Evolutionary conservation across 2,113 vertebrate genomes (phyloP).

Genomic region (Oncorhynchus gorbuscha): DNA sequence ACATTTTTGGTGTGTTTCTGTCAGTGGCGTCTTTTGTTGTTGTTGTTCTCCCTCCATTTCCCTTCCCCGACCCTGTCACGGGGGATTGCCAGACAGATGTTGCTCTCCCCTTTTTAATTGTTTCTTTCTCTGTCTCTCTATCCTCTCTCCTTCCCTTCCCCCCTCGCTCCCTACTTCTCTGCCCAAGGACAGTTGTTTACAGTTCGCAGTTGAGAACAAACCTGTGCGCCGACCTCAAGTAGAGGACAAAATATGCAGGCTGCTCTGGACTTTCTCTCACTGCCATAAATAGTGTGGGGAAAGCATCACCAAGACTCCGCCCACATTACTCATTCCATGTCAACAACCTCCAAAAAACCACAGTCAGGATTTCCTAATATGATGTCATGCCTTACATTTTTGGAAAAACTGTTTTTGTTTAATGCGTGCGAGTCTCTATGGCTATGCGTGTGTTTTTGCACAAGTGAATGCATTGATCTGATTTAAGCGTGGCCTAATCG

Average conservation of each 20-base stretch:
- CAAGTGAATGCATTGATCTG: too few relatives aligned
- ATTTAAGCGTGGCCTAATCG: too few relatives aligned
- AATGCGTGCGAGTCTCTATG: too few relatives aligned
- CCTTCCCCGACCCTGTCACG: background rate
- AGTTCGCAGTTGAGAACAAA: constrained; percentile 36
- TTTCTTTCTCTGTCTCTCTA: background rate
- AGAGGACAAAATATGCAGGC: constrained; percentile 29
- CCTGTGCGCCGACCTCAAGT: constrained; percentile 14
- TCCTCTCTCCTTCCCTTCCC: background rate
- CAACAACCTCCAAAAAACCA: background rate
- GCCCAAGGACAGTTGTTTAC: constrained; percentile 23
- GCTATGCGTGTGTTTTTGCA: too few relatives aligned
- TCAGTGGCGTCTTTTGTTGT: background rate
- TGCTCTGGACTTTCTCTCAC: constrained; percentile 3
- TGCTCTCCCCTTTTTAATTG: too few relatives aligned
- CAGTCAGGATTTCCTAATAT: background rate
- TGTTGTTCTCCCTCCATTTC: background rate
- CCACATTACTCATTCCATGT: background rate
- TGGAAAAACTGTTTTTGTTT: background rate
- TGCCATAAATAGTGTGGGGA: constrained; percentile 18
- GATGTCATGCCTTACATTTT: background rate
- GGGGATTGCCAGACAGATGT: too few relatives aligned
- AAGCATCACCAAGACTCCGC: background rate
- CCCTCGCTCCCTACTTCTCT: background rate
- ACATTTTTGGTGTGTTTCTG: background rate